These are phyloP conservation scores for Dysmachus trigonus DNA, from an alignment of 2,888 invertebrate genomes.

Conservation along the genomic window DNA sequence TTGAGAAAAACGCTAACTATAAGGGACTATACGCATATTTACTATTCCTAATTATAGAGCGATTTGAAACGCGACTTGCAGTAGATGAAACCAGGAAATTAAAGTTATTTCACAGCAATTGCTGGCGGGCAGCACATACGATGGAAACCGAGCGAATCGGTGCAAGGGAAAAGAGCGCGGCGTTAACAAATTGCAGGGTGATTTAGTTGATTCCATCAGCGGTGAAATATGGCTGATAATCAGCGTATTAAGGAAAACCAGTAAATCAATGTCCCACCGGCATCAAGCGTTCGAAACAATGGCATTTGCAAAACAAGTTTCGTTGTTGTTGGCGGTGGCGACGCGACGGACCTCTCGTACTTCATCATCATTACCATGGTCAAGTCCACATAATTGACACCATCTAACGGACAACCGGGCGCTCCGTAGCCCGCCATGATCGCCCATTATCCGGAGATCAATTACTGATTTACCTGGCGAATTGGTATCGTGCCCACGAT, in stretches of 20 bases:
- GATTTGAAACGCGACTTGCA: neutral
- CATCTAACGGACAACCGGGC: constrained; percentile 10
- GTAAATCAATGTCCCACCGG: constrained; percentile 32
- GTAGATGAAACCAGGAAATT: neutral
- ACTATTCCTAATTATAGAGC: neutral
- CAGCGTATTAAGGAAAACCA: constrained; percentile 17
- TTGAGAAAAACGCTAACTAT: too few species aligned
- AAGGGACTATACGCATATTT: neutral
- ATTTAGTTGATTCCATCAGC: neutral
- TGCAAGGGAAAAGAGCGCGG: neutral
- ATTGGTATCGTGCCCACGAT: neutral
- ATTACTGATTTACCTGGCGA: constrained; percentile 19
- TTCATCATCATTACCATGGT: constrained; percentile 34
- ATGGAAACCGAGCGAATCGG: neutral
- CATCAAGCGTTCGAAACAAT: constrained; percentile 12
- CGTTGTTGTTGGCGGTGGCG: too few species aligned
- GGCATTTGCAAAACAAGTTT: constrained; percentile 20
- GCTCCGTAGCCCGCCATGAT: neutral
- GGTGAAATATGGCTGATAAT: constrained; percentile 22
- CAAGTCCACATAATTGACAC: constrained; percentile 38
- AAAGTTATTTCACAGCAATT: neutral
- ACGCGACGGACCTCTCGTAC: neutral
- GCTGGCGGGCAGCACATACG: neutral
- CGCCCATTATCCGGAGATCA: constrained; percentile 24
- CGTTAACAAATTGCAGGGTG: constrained; percentile 23